A percentile compares a stretch with the other conserved stretches of the same genome.
Conservation (phyloP, 2,888 invertebrate species). For the Morinoia aosen region DNA sequence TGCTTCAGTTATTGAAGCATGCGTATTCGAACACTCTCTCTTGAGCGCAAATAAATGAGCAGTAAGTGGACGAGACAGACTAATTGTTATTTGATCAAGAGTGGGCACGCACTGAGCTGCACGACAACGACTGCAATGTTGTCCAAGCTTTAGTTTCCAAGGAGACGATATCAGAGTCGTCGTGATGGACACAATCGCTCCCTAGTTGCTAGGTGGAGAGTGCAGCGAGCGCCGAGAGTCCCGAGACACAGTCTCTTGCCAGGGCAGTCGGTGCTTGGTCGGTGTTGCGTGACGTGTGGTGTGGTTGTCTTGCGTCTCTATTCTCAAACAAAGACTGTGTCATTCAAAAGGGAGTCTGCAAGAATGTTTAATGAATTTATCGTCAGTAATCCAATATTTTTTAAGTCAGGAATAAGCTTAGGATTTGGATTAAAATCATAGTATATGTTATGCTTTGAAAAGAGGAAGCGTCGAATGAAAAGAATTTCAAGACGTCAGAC, state of each 20-base stretch:
- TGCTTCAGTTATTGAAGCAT: neutral
- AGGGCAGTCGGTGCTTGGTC: neutral
- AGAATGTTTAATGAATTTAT: neutral
- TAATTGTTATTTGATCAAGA: neutral
- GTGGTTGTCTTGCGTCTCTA: neutral
- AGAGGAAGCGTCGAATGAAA: too few species aligned
- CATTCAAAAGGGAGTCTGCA: neutral
- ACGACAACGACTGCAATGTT: neutral
- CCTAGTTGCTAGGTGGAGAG: too few species aligned
- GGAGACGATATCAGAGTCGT: too few species aligned
- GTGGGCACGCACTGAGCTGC: neutral
- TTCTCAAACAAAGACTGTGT: neutral
- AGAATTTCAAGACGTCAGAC: too few species aligned
- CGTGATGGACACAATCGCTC: too few species aligned
- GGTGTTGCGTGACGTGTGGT: neutral
- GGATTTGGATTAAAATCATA: too few species aligned
- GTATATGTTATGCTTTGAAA: too few species aligned
- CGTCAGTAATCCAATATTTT: too few species aligned
- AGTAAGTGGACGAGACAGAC: neutral
- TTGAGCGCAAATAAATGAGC: neutral
- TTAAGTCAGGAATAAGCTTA: too few species aligned
- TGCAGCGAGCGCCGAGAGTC: too few species aligned
- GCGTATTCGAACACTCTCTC: neutral
- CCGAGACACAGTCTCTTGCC: neutral
- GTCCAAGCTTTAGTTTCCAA: neutral